Evolutionary conservation across 2,113 vertebrate genomes (phyloP).

Genomic region (Shinisaurus crocodilurus): DNA sequence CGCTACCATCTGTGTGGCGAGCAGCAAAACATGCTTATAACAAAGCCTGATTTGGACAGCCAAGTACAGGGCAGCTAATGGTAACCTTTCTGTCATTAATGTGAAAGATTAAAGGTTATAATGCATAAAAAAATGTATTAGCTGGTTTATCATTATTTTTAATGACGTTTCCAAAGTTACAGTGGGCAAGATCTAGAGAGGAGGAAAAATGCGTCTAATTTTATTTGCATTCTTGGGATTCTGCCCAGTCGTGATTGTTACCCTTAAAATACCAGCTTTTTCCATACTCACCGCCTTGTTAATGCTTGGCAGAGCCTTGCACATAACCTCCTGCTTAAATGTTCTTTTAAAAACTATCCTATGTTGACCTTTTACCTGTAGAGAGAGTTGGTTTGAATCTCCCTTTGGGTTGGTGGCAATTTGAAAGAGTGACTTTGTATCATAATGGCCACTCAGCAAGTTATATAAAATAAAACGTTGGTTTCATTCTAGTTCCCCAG

Average conservation of each 20-base stretch:
- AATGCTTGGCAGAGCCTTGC: slow-evolving; percentile 58
- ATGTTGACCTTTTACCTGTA: slow-evolving; percentile 61
- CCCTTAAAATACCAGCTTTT: slow-evolving; percentile 23
- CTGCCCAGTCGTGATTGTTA: slow-evolving; percentile 51
- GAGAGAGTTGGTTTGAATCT: slow-evolving; percentile 47
- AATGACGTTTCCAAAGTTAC: slow-evolving; percentile 54
- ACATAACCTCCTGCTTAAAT: slow-evolving; percentile 33
- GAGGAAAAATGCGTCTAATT: slow-evolving; percentile 66
- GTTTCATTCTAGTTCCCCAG: slow-evolving; percentile 22
- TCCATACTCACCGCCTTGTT: slow-evolving; percentile 52
- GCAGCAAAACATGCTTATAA: slow-evolving; percentile 41
- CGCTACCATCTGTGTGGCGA: slow-evolving; percentile 68
- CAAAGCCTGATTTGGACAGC: slow-evolving; percentile 45
- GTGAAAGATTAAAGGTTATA: slow-evolving; percentile 62
- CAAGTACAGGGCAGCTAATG: slow-evolving; percentile 49
- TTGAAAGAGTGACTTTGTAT: slow-evolving; percentile 19
- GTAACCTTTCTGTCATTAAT: slow-evolving; percentile 56
- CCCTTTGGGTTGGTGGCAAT: slow-evolving; percentile 17
- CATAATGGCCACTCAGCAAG: slow-evolving; percentile 36
- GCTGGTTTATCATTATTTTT: slow-evolving; percentile 66
- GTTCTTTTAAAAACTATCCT: slow-evolving; percentile 57
- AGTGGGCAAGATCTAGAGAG: slow-evolving; percentile 57
- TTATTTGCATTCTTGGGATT: slow-evolving; percentile 71
- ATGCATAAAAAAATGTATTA: slow-evolving; percentile 59
- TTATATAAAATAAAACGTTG: not conserved